Conservation (phyloP, 2,113 vertebrate genomes). For the Regulus satrapa region DNA sequence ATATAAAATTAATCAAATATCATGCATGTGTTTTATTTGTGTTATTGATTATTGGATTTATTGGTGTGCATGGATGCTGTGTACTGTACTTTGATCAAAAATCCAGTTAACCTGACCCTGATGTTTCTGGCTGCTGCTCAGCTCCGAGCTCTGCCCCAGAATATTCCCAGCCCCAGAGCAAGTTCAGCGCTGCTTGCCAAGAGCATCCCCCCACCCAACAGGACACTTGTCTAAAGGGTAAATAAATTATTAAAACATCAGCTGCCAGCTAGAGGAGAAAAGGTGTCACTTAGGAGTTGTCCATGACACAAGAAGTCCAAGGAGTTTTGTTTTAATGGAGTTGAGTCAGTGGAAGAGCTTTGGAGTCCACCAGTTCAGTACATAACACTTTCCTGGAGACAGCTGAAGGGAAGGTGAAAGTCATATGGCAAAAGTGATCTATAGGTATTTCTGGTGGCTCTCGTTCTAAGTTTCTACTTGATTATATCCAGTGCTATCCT, state of each 20-base stretch:
- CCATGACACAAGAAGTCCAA: neutral
- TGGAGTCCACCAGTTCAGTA: neutral
- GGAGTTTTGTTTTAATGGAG: neutral
- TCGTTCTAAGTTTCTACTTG: neutral
- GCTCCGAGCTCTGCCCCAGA: accelerated
- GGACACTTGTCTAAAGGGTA: neutral
- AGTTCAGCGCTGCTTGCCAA: neutral
- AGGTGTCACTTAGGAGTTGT: accelerated
- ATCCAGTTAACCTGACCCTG: neutral
- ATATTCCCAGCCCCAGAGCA: neutral
- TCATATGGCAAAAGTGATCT: neutral
- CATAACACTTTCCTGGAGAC: neutral
- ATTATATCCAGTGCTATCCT: neutral
- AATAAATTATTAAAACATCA: neutral
- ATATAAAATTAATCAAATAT: neutral
- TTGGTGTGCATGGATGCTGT: neutral
- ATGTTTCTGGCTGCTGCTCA: neutral
- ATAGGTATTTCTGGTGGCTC: neutral
- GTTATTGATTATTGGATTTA: neutral
- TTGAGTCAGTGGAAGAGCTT: neutral
- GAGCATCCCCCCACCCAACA: too few relatives aligned
- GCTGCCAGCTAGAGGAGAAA: neutral
- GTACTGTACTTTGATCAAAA: neutral
- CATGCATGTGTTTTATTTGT: neutral
- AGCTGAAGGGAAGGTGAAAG: neutral